Base-by-base conservation (phyloP, 2,888 invertebrate genomes). In the Stramonita haemastoma region DNA sequence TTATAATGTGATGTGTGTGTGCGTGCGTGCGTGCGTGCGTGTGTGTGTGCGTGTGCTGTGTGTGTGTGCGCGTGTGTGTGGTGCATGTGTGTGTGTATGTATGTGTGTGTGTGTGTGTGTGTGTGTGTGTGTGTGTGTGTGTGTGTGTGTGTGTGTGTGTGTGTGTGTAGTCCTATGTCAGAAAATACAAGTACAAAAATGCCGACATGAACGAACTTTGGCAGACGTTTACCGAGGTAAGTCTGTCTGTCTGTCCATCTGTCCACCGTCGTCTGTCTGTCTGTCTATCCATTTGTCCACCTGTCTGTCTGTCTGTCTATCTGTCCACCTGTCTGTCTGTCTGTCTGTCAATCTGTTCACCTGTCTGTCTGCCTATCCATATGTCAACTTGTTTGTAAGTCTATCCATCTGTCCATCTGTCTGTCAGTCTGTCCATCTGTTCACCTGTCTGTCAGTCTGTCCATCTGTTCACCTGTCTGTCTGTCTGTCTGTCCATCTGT, bases 161-260 rank as follows among this genome's bases (percentile, higher is more conserved):
- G 66, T 66, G 32, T 79, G 32, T 93, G 17, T 93, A 95, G 95
- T 92, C 90, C 56, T 96, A 95, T 90, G 92, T 96, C 5, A 92
- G 88, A 15, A 93, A 92, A 84, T 95, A 94, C 91, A 94, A 95
- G 87, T 95, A 94, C 91, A 93, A 93, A 34, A 96, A 96, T 90
- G 95, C 96, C 0, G 93, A 94, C 81, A 95, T 95, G 94, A 91
- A 93, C 0, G 94, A 95, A 90, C 91, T 96, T 17, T 96, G 95
- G 95, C 91, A 93, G 36, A 94, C 94, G 13, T 95, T 96, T 90
- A 93, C 95, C 46, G 94, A 95, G 94, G 95, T 95, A 91, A 90
- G 26, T 83, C 22, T 34, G 32, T 34, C 34, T 15, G 15, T 19
- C 79, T 85, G 85, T 85, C 73, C 85, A 34, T 79, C 85, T 85